Base-by-base conservation (phyloP, 2,113 vertebrate genomes). In the Phyllopteryx taeniolatus region DNA sequence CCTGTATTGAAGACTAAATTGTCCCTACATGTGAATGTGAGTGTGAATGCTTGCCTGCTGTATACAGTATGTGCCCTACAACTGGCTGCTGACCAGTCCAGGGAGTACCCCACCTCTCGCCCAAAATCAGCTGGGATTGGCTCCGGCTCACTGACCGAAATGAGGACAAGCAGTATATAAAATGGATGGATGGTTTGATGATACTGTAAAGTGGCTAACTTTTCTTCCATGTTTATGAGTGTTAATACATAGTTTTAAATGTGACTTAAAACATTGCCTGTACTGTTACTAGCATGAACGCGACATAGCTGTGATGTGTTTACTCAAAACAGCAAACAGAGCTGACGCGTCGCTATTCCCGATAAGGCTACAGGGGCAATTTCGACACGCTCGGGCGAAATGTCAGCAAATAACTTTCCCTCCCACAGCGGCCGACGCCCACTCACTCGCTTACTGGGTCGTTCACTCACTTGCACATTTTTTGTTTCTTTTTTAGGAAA, bases 271-370 rank as follows among this genome's bases (percentile, higher is more conserved):
- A 9, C 20, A 56, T n/a, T 10, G 22, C 56, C 22, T 31, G 22
- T 59, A 5, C 56, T 31, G 56, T 59, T n/a, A 7, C 22, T 31
- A 14, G 27, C 56, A 59, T 31, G 22, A 59, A 31, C 17, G 60
- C 33, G 2, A 76, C 5, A 68, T 59, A 63, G 47, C 71, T 69
- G 67, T 51, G 27, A 54, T 13, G 57, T 12, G 35, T 81, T 81
- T 83, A 79, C 70, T 63, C 51, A 8, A 8, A 64, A 68, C 72
- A 73, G 73, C 70, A 80, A 81, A 86, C 46, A 75, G 68, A 46
- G 44, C 56, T 56, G 76, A 72, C 9, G 62, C 63, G 53, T 70
- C 73, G 9, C 71, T 67, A 61, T 68, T 78, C 76, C 78, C 70
- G 73, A 75, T 78, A 65, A 77, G 62, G 53, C 74, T 12, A 33